Evolutionary conservation across 2,888 invertebrate species (phyloP).

Genomic region (Megamerina dolium): DNA sequence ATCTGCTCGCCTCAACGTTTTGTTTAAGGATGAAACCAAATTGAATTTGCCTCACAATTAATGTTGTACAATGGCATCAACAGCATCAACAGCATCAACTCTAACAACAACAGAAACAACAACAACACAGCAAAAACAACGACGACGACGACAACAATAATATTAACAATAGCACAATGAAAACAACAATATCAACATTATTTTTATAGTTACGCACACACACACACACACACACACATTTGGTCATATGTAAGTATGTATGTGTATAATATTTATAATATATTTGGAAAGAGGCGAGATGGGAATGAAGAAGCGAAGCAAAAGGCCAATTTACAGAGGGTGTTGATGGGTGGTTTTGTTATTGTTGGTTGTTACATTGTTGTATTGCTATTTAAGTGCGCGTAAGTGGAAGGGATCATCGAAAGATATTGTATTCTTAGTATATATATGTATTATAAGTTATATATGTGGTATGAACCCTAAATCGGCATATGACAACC

Average conservation of each 20-base stretch:
- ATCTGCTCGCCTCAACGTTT: slow-evolving; percentile 14
- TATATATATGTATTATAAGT: too few relatives aligned
- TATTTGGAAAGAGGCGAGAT: too few relatives aligned
- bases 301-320: too few relatives aligned
- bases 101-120: slow-evolving; percentile 20
- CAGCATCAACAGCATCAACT: slow-evolving; percentile 18
- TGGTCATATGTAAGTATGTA: too few relatives aligned
- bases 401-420: slow-evolving; percentile 2
- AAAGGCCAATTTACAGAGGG: slow-evolving; percentile 21
- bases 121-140: slow-evolving; percentile 22
- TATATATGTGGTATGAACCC: not conserved
- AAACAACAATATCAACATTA: too few relatives aligned
- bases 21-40: too few relatives aligned
- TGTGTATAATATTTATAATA: too few relatives aligned
- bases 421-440: too few relatives aligned
- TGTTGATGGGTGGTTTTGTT: slow-evolving; percentile 43
- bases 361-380: slow-evolving; percentile 3
- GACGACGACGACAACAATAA: too few relatives aligned
- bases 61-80: slow-evolving; percentile 28
- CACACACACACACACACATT: too few relatives aligned
- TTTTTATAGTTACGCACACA: too few relatives aligned
- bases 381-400: not conserved
- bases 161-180: too few relatives aligned
- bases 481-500: not conserved
- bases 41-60: slow-evolving; percentile 32